Conservation (phyloP, 2,888 invertebrate species). For the Cabera pusaria region DNA sequence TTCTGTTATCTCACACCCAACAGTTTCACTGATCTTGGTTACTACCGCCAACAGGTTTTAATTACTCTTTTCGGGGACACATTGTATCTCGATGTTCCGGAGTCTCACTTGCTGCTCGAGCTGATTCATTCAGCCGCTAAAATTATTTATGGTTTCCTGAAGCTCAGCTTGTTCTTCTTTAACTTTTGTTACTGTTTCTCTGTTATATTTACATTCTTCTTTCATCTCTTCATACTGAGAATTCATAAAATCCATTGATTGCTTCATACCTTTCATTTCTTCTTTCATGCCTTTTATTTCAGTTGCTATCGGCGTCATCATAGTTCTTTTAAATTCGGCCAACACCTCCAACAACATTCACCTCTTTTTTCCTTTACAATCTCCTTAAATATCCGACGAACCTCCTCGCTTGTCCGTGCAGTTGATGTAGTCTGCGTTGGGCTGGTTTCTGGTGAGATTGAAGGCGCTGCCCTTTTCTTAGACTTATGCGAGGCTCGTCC, state of each 20-base stretch:
- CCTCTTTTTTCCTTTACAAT: too few relatives aligned
- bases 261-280: neutral
- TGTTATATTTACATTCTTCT: neutral
- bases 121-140: conserved; percentile 1
- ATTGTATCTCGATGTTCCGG: conserved; percentile 6
- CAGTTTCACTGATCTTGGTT: neutral
- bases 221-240: neutral
- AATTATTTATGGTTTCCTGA: too few relatives aligned
- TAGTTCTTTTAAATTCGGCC: neutral
- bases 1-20: neutral
- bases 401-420: too few relatives aligned
- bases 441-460: neutral
- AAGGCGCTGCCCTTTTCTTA: neutral
- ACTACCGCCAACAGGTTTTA: neutral
- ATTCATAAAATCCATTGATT: too few relatives aligned
- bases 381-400: too few relatives aligned
- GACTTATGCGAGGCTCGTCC: neutral
- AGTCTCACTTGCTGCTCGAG: conserved; percentile 5
- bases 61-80: conserved; percentile 2
- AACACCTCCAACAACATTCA: too few relatives aligned
- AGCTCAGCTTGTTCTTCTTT: too few relatives aligned
- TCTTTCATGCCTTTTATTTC: neutral
- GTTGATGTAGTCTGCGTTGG: too few relatives aligned
- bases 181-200: neutral
- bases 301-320: neutral